phyloP scores from a whole-genome alignment of 1,140 invertebrate species.

The Apocrypta bakeri region DNA sequence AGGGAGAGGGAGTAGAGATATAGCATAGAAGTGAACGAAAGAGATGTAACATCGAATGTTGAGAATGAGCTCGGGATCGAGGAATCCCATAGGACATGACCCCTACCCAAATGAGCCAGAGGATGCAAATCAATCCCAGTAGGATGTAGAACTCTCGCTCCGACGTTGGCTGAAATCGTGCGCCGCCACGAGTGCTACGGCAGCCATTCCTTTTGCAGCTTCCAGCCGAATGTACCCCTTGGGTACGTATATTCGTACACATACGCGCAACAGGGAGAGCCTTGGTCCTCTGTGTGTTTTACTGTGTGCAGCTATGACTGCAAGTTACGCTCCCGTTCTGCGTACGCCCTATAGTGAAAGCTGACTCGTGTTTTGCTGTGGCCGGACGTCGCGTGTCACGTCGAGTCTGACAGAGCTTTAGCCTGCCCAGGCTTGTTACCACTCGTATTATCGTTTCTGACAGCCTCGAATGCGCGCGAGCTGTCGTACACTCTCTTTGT shows the following conservation, averaged over 20 bases:
- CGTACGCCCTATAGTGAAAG: not conserved
- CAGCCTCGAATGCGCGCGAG: slow-evolving; percentile 51
- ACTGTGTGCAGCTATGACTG: not conserved
- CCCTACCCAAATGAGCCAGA: slow-evolving; percentile 68
- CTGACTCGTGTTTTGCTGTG: not conserved
- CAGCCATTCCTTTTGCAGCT: slow-evolving; percentile 68
- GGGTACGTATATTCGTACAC: slow-evolving; percentile 55
- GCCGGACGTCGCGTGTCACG: not conserved
- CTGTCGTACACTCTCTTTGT: not conserved
- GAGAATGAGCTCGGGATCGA: slow-evolving; percentile 32
- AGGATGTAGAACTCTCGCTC: slow-evolving; percentile 53
- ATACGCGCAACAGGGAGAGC: slow-evolving; percentile 1
- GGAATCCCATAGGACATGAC: slow-evolving; percentile 64
- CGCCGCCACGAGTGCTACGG: slow-evolving; percentile 67
- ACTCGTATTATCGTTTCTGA: slow-evolving; percentile 54
- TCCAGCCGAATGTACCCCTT: slow-evolving; percentile 61
- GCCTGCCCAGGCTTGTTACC: slow-evolving; percentile 33
- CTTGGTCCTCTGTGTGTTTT: slow-evolving; percentile 1
- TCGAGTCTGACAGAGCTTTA: not conserved
- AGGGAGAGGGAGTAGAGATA: not conserved
- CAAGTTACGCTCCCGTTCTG: not conserved
- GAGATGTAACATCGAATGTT: not conserved
- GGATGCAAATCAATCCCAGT: slow-evolving; percentile 73
- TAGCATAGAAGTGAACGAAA: slow-evolving; percentile 21
- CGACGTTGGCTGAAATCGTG: slow-evolving; percentile 63